Evolutionary conservation across 2,113 vertebrate species (phyloP), one percentile per base, ranked within the genome.

Genomic region (Xenopus tropicalis): DNA sequence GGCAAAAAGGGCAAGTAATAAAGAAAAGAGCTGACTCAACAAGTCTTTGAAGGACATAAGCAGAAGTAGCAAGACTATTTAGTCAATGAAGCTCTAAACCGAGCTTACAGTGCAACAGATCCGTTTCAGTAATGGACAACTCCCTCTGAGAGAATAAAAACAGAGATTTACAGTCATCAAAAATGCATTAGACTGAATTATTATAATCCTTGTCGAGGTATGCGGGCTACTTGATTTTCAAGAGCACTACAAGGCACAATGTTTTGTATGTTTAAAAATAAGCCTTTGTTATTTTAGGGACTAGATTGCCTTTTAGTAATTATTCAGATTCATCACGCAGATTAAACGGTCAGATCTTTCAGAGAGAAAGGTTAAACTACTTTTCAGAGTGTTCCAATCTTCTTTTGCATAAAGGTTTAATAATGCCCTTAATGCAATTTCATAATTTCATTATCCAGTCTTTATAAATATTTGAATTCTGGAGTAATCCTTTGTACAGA

Each of bases 401-500:
- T 3, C 44, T 43, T 24, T 14, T 14, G 57, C 24, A 29, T 61
- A 68, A 74, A 51, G 44, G 58, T 74, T 69, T 52, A 54, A 69
- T 42, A 75, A 69, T 42, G 24, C 43, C 37, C 56, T 68, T 68
- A 51, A 69, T 69, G 48, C 25, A 69, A 63, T 63, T 68, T 56
- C 73, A 62, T 69, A 69, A 63, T 63, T 68, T 56, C 73, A 62
- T 69, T 69, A 62, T 67, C 58, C 20, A 44, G 21, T 69, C 66
- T 62, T 62, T 29, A 68, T 74, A 61, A 48, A 68, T 69, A 25
- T 74, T 74, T 74, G 44, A 67, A 22, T 61, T 44, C 17, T 9
- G 19, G 25, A 29, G 14, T 11, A 29, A 24, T 66, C 42, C 25
- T 25, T 61, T 61, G 56, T n/a, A 13, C 23, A 59, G 24, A 51